Percentiles rank a stretch among this genome's conserved stretches.
These are phyloP conservation scores for Anguilla japonica DNA, from an alignment of 2,113 vertebrate species.

Conservation along the genomic window DNA sequence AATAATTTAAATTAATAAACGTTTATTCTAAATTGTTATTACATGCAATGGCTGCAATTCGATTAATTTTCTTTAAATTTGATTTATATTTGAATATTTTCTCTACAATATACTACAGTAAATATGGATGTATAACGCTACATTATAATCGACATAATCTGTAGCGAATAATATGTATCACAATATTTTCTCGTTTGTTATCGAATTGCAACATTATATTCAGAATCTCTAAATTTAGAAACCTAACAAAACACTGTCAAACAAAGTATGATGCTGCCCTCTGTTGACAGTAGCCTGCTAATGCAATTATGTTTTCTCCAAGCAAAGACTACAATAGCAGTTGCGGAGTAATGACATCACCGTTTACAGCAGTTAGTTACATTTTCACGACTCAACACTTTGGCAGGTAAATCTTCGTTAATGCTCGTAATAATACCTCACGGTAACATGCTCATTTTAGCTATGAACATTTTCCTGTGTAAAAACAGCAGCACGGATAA, in stretches of 20 bases:
- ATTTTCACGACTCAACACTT: too few species aligned
- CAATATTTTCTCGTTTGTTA: too few species aligned
- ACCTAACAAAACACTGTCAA: neutral
- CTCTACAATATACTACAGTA: neutral
- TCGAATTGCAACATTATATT: neutral
- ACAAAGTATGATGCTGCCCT: constrained; percentile 56
- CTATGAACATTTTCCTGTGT: neutral
- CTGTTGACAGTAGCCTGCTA: constrained; percentile 45
- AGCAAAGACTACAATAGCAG: neutral
- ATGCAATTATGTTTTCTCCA: neutral
- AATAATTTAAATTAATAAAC: neutral
- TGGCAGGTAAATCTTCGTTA: too few species aligned
- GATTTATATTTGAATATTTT: neutral
- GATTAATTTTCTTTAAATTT: neutral
- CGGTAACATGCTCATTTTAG: neutral
- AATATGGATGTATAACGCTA: too few species aligned
- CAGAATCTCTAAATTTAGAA: constrained; percentile 22
- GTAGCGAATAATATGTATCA: too few species aligned
- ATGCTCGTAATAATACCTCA: too few species aligned
- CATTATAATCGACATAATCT: too few species aligned
- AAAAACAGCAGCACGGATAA: neutral
- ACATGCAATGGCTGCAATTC: neutral
- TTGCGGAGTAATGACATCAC: neutral
- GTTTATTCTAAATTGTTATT: neutral
- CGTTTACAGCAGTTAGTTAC: neutral